Percentiles rank a stretch among this genome's conserved stretches.
These are phyloP conservation scores for Mycalesis mineus DNA, from an alignment of 2,888 invertebrate species.

Conservation along the genomic window DNA sequence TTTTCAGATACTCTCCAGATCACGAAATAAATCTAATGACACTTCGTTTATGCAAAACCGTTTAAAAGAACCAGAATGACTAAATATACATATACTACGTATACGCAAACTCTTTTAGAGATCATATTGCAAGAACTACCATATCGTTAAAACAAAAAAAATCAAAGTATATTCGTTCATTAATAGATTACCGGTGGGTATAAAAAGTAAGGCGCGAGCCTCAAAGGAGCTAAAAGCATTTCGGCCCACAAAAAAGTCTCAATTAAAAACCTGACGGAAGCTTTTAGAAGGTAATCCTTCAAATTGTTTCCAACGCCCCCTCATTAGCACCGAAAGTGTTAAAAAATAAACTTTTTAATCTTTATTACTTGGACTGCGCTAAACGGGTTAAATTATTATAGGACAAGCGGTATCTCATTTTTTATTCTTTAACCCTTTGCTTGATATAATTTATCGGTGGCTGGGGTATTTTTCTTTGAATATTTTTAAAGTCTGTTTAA, in stretches of 20 bases:
- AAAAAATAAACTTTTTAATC: conserved; percentile 79
- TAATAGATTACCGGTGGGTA: conserved; percentile 70
- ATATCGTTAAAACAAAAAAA: conserved; percentile 21
- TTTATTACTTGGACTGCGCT: conserved; percentile 75
- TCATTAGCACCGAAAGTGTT: conserved; percentile 78
- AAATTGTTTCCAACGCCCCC: conserved; percentile 79
- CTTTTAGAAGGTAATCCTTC: conserved; percentile 79
- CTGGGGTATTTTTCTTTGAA: conserved; percentile 57
- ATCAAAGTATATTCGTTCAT: conserved; percentile 54
- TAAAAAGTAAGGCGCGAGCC: conserved; percentile 57
- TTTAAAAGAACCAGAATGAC: background rate
- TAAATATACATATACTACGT: background rate
- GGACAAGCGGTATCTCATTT: conserved; percentile 67
- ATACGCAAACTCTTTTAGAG: background rate
- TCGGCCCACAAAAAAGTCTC: conserved; percentile 75
- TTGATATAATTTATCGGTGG: conserved; percentile 63
- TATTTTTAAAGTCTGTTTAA: conserved; percentile 58
- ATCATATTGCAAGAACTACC: background rate
- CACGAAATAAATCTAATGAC: background rate
- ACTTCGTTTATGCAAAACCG: too few relatives aligned
- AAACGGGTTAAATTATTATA: conserved; percentile 77
- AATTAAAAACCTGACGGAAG: conserved; percentile 79
- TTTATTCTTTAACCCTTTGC: conserved; percentile 68
- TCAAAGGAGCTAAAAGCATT: conserved; percentile 75
- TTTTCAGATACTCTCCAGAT: background rate